Evolutionary conservation across 2,797 vertebrate species (phyloP).

Genomic region (Spinus pinus): DNA sequence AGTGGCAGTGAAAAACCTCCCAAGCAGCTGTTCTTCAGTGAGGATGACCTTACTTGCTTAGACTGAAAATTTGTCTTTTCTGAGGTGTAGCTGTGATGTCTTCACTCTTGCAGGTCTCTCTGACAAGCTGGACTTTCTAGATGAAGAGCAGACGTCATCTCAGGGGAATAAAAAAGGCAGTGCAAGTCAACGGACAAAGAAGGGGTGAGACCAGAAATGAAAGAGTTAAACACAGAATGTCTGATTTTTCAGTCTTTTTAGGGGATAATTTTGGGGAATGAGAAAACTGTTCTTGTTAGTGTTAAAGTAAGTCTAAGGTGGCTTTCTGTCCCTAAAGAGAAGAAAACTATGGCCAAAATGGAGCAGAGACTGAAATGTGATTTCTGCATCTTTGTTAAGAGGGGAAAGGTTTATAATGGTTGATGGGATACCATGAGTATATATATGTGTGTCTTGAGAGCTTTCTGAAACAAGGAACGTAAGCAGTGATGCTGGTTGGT

Average conservation of each 20-base stretch:
- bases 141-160: slow-evolving; percentile 80
- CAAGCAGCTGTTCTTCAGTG: neutral
- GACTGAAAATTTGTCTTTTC: neutral
- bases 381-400: neutral
- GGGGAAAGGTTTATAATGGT: neutral
- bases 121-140: slow-evolving; percentile 96
- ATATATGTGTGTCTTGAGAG: neutral
- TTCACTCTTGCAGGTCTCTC: slow-evolving; percentile 83
- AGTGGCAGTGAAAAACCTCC: neutral
- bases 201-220: slow-evolving; percentile 73
- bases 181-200: slow-evolving; percentile 74
- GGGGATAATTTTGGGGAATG: neutral
- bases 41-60: neutral
- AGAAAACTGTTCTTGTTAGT: neutral
- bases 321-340: neutral
- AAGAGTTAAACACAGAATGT: neutral
- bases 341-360: neutral
- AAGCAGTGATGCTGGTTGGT: neutral
- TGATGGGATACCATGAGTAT: neutral
- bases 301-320: neutral
- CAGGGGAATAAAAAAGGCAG: slow-evolving; percentile 60
- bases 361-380: neutral
- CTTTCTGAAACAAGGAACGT: neutral
- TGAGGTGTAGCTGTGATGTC: neutral
- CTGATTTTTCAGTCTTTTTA: neutral